Conservation (phyloP, 2,797 vertebrate species). For the Columba guinea region DNA sequence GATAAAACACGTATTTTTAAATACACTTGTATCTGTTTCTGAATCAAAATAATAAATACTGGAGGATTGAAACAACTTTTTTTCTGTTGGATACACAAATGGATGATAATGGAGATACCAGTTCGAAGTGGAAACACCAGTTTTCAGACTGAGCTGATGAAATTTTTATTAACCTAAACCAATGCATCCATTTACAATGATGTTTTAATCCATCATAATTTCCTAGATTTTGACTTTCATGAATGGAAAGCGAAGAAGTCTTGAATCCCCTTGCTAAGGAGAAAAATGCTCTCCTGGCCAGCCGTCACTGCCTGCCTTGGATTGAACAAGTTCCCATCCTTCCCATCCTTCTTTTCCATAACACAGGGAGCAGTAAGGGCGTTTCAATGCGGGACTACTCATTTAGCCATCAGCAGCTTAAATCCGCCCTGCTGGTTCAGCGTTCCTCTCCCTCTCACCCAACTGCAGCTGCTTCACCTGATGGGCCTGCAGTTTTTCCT, state of each 20-base stretch:
- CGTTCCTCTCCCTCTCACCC: not conserved
- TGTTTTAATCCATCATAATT: not conserved
- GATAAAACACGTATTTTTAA: not conserved
- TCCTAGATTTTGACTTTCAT: not conserved
- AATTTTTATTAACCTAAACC: not conserved
- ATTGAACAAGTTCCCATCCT: accelerated
- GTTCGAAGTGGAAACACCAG: not conserved
- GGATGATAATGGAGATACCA: not conserved
- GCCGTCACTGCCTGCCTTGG: not conserved
- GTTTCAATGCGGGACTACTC: accelerated
- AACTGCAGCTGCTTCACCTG: not conserved
- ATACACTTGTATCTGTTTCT: not conserved
- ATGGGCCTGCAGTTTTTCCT: not conserved
- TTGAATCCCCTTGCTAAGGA: not conserved
- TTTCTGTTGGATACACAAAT: not conserved
- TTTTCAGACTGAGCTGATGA: not conserved
- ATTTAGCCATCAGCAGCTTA: not conserved
- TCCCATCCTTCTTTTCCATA: not conserved
- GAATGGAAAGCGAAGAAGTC: not conserved
- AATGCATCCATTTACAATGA: not conserved
- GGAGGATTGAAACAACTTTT: not conserved
- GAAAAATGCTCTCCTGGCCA: not conserved
- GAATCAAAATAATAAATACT: not conserved
- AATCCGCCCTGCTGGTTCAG: not conserved
- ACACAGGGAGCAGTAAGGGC: not conserved